A percentile compares a stretch with the other conserved stretches of the same genome.
phyloP scores from a whole-genome alignment of 2,113 vertebrate genomes.

The Bubo bubo region DNA sequence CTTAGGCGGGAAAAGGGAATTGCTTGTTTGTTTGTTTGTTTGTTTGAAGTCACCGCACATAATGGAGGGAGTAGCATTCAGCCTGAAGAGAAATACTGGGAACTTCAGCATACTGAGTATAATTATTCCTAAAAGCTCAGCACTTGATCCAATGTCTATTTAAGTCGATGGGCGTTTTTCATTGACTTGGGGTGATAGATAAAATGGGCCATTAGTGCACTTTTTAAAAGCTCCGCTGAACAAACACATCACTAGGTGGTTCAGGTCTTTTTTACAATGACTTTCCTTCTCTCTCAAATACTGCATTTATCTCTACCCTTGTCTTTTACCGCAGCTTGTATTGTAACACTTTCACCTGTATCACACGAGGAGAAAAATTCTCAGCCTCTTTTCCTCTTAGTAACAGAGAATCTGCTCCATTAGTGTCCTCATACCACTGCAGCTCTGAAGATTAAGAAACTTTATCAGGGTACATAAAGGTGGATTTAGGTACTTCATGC shows the following conservation, averaged over 20 bases:
- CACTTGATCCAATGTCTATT: conserved; percentile 2
- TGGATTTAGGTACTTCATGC: neutral
- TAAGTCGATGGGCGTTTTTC: conserved; percentile 29
- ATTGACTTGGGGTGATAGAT: conserved; percentile 28
- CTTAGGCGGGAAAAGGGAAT: neutral
- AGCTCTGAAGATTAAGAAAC: neutral
- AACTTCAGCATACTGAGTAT: neutral
- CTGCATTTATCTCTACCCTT: conserved; percentile 3
- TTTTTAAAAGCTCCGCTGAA: conserved; percentile 37
- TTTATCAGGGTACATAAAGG: neutral
- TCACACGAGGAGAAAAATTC: neutral
- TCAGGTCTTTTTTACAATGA: neutral
- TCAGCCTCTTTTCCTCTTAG: neutral
- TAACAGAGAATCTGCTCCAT: neutral
- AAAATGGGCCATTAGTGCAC: conserved; percentile 36
- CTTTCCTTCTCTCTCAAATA: conserved; percentile 17
- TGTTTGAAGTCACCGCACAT: neutral
- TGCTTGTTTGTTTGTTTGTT: neutral
- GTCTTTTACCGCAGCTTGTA: neutral
- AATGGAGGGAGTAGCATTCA: neutral
- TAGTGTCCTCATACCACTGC: neutral
- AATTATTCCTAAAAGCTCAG: conserved; percentile 38
- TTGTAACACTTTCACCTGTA: conserved; percentile 12
- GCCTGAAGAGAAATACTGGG: neutral
- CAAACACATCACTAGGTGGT: conserved; percentile 10